Conservation (phyloP, 2,113 vertebrate genomes). For the Marcusenius ussheri region DNA sequence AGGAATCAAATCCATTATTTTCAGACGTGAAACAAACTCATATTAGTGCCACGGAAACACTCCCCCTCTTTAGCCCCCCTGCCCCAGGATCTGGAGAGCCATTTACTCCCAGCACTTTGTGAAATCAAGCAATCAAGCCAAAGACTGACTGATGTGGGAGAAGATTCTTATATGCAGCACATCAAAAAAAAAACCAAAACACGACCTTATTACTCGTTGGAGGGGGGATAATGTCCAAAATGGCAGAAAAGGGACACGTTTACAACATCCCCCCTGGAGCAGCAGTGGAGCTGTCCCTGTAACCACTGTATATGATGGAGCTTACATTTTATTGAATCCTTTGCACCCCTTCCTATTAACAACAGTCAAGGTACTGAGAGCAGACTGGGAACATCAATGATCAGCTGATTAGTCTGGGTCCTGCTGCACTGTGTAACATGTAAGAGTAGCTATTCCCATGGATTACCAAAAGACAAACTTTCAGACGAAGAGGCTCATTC, state of each 20-base stretch:
- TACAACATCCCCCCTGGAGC: neutral
- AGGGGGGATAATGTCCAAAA: neutral
- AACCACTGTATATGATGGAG: neutral
- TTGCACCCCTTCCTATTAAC: neutral
- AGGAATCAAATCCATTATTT: constrained; percentile 6
- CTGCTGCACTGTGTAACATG: neutral
- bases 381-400: neutral
- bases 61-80: neutral
- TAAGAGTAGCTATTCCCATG: neutral
- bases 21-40: neutral
- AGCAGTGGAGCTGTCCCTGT: neutral
- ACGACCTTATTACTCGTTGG: neutral
- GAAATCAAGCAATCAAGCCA: constrained; percentile 40
- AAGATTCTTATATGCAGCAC: constrained; percentile 35
- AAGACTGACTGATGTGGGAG: constrained; percentile 29
- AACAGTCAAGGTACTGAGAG: neutral
- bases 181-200: constrained; percentile 13
- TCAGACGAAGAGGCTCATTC: neutral
- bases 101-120: constrained; percentile 29
- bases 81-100: constrained; percentile 15
- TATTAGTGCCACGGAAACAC: constrained; percentile 16
- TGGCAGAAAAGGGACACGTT: neutral
- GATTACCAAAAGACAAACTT: neutral
- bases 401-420: neutral
- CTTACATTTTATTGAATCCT: neutral